These are phyloP conservation scores for Sebastes glaucus DNA, from an alignment of 2,797 vertebrate genomes.

Conservation along the genomic window DNA sequence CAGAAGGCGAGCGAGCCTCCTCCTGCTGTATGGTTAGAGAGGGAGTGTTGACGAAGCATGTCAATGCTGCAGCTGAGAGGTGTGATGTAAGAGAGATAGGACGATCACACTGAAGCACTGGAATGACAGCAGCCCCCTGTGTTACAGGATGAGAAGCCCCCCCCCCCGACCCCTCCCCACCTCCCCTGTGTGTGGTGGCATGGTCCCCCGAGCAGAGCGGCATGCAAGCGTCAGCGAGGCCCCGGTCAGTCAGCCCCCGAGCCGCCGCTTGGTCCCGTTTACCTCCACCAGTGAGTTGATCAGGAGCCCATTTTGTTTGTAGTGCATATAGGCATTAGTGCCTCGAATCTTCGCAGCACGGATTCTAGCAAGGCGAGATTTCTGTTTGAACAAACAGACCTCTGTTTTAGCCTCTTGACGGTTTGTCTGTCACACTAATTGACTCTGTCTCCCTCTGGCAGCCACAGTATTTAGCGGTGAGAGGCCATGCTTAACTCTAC, in stretches of 20 bases:
- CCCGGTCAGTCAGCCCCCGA: constrained; percentile 69
- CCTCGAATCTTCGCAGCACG: constrained; percentile 93
- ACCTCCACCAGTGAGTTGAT: constrained; percentile 90
- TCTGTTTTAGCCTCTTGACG: constrained; percentile 75
- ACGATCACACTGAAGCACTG: constrained; percentile 75
- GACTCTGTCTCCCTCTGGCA: constrained; percentile 65
- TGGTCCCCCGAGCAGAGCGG: constrained; percentile 75
- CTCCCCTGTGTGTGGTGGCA: constrained; percentile 59
- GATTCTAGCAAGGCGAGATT: constrained; percentile 96
- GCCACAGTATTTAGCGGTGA: constrained; percentile 61
- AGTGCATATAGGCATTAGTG: constrained; percentile 98
- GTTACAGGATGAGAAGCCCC: constrained; percentile 64
- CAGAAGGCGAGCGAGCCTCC: constrained; percentile 62
- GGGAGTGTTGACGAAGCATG: constrained; percentile 69
- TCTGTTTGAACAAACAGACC: constrained; percentile 90
- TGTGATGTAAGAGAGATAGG: constrained; percentile 68
- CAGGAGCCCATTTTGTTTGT: constrained; percentile 96
- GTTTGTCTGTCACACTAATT: constrained; percentile 70
- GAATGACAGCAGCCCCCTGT: constrained; percentile 71
- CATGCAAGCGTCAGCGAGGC: constrained; percentile 77
- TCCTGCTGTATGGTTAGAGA: constrained; percentile 71
- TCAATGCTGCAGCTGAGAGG: constrained; percentile 74
- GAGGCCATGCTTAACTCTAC: constrained; percentile 60
- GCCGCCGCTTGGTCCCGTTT: constrained; percentile 73
- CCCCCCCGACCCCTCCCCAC: not conserved